A percentile compares a stretch with the other conserved stretches of the same genome.
Evolutionary conservation across 2,113 vertebrate species (phyloP).

Genomic region (Salvelinus sp.): DNA sequence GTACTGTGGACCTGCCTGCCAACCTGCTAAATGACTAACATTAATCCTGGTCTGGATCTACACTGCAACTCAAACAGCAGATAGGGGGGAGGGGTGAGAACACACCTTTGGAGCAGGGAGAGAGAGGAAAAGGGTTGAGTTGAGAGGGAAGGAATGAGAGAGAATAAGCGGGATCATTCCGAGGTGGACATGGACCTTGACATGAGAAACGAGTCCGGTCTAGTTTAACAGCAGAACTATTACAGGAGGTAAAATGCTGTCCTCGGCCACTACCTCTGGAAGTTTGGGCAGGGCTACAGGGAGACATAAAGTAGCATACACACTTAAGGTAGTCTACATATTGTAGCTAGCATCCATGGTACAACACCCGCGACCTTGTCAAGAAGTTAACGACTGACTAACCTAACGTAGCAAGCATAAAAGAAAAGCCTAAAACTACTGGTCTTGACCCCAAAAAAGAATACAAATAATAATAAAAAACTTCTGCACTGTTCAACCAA

Average conservation of each 20-base stretch:
- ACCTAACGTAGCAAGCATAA: too few relatives aligned
- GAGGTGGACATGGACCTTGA: constrained; percentile 53
- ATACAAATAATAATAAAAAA: too few relatives aligned
- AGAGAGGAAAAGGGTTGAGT: too few relatives aligned
- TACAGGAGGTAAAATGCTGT: constrained; percentile 40
- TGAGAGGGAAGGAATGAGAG: constrained; percentile 31
- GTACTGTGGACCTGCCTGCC: constrained; percentile 47
- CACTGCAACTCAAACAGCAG: neutral
- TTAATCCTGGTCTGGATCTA: constrained; percentile 49
- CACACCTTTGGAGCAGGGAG: too few relatives aligned
- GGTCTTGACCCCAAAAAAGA: too few relatives aligned
- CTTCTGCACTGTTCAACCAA: too few relatives aligned
- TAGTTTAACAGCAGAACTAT: constrained; percentile 52
- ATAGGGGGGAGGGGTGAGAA: neutral
- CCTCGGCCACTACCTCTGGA: neutral
- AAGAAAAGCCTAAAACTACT: too few relatives aligned
- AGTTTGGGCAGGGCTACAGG: too few relatives aligned
- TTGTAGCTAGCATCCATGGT: neutral
- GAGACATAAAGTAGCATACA: too few relatives aligned
- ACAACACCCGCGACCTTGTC: neutral
- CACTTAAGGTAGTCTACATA: too few relatives aligned
- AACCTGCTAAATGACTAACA: constrained; percentile 65
- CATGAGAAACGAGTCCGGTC: constrained; percentile 62
- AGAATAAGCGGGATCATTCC: neutral
- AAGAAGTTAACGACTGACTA: neutral